Evolutionary conservation across 2,888 invertebrate species (phyloP).

Genomic region (Temnothorax unifasciatus): DNA sequence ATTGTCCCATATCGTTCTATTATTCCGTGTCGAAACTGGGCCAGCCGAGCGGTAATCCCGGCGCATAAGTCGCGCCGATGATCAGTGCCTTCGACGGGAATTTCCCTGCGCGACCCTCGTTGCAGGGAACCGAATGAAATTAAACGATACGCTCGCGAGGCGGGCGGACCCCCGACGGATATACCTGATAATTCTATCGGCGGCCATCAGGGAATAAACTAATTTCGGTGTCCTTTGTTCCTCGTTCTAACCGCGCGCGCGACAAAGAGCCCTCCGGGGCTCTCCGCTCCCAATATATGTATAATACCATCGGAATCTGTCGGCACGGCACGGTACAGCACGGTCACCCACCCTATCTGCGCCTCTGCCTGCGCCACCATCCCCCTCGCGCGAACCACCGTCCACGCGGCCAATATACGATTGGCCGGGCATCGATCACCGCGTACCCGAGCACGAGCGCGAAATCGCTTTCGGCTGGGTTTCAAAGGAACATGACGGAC

Average conservation of each 20-base stretch:
- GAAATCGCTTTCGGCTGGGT: slow-evolving; percentile 48
- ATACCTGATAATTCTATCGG: slow-evolving; percentile 76
- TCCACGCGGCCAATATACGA: slow-evolving; percentile 47
- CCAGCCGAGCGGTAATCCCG: slow-evolving; percentile 18
- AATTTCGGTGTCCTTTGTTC: slow-evolving; percentile 72
- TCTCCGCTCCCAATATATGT: slow-evolving; percentile 42
- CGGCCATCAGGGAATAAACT: slow-evolving; percentile 75
- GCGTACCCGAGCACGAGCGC: slow-evolving; percentile 11
- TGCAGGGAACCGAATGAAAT: slow-evolving; percentile 65
- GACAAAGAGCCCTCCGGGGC: slow-evolving; percentile 61
- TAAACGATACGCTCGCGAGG: slow-evolving; percentile 72
- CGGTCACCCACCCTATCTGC: slow-evolving; percentile 27
- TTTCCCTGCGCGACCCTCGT: slow-evolving; percentile 35
- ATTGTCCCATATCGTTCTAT: background rate
- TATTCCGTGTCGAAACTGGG: slow-evolving; percentile 19
- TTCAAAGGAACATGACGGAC: slow-evolving; percentile 49
- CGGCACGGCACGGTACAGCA: slow-evolving; percentile 12
- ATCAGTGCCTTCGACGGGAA: slow-evolving; percentile 1
- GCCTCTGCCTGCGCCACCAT: background rate
- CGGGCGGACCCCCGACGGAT: slow-evolving; percentile 56
- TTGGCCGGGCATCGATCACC: slow-evolving; percentile 48
- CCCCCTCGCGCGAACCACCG: slow-evolving; percentile 13
- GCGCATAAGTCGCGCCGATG: slow-evolving; percentile 26
- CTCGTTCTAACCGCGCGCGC: slow-evolving; percentile 51
- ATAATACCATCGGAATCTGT: slow-evolving; percentile 62